Conservation (phyloP, 1,140 invertebrate species). For the Brachionus plicatilis region DNA sequence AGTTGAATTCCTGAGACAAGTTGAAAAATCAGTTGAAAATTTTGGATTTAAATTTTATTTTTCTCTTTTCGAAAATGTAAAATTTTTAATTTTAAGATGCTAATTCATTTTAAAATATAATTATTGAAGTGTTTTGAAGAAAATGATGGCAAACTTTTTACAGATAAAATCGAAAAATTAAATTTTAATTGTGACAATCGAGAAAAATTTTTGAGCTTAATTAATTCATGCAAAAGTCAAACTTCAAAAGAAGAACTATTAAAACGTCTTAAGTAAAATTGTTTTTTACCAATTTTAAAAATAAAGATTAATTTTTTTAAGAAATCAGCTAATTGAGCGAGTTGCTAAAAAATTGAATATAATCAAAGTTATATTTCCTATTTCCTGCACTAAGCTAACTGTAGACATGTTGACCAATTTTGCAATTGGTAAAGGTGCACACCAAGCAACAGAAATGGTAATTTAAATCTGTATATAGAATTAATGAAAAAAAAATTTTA, state of each 20-base stretch:
- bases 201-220: not conserved
- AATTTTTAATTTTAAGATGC: not conserved
- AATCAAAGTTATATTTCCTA: not conserved
- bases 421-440: constrained; percentile 36
- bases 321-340: not conserved
- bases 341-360: constrained; percentile 3
- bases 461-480: not conserved
- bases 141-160: not conserved
- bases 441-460: constrained; percentile 14
- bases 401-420: constrained; percentile 22
- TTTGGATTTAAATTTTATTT: constrained; percentile 9
- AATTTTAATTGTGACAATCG: not conserved
- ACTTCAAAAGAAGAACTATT: constrained; percentile 31
- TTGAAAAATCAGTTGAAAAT: not conserved
- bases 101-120: not conserved
- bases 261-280: constrained; percentile 20
- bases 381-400: constrained; percentile 12
- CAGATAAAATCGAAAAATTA: not conserved
- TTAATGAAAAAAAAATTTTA: too few species aligned
- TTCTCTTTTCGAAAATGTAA: constrained; percentile 36
- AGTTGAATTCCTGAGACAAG: not conserved
- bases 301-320: not conserved
- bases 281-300: not conserved
- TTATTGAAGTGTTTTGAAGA: not conserved
- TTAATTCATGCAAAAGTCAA: not conserved